Percentiles rank a stretch among this genome's conserved stretches.
phyloP scores from a whole-genome alignment of 2,888 invertebrate species.

The Zeuzera pyrina region DNA sequence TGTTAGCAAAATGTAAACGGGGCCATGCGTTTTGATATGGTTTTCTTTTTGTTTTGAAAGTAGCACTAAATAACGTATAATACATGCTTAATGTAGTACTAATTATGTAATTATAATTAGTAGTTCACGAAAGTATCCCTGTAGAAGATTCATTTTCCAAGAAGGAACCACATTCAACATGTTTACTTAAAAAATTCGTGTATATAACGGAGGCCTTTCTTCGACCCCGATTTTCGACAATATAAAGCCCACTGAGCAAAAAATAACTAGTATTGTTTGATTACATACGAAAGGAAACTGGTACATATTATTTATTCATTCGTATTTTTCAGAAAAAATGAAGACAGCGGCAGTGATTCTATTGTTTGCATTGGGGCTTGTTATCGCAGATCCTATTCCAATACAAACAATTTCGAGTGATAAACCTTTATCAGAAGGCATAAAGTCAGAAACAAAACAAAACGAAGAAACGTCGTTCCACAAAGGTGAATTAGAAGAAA shows the following conservation, averaged over 20 bases:
- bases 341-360: conserved; percentile 28
- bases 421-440: conserved; percentile 22
- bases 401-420: conserved; percentile 26
- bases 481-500: conserved; percentile 1
- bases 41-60: too few species aligned
- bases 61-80: too few species aligned
- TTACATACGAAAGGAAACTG: neutral
- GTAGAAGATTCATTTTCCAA: too few species aligned
- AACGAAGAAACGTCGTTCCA: conserved; percentile 18
- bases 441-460: conserved; percentile 29
- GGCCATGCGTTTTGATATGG: too few species aligned
- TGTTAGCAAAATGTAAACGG: too few species aligned
- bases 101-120: too few species aligned
- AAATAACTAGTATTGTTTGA: neutral
- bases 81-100: too few species aligned
- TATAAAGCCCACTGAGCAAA: conserved; percentile 31
- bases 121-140: too few species aligned
- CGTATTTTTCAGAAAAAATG: conserved; percentile 48
- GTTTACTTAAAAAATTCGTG: conserved; percentile 26
- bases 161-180: conserved; percentile 18
- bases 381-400: conserved; percentile 29
- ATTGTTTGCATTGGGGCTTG: conserved; percentile 34
- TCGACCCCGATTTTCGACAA: conserved; percentile 39
- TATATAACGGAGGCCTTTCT: conserved; percentile 41
- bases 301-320: neutral